Base-by-base conservation (phyloP, 1,140 invertebrate species). In the Pachyrhynchus sulphureomaculatus region DNA sequence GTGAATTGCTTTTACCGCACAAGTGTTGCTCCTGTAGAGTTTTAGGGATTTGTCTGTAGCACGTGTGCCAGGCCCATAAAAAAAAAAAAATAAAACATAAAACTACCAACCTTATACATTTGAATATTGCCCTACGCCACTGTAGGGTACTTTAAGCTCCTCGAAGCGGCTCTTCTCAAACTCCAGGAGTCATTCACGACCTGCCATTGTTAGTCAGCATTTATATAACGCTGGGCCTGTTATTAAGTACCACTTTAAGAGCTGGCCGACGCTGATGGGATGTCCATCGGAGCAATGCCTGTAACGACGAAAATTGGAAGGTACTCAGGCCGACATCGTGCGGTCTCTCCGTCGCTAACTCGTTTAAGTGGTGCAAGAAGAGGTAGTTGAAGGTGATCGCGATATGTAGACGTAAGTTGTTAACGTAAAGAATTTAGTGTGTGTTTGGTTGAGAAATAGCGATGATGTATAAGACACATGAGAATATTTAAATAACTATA, bases 211-310 rank as follows among this genome's bases (percentile, higher is more conserved):
- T 51, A 52, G 47, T 52, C 48, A 60, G 57, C 52, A 60, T 60
- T 60, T 60, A 60, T 48, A 47, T 52, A 60, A 60, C 51, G 48
- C 33, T 39, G 57, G 36, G 36, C 48, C 57, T 60, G 57, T 60
- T 60, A 60, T 60, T 60, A 60, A 47, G 57, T 45, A 60, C 57
- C 57, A 60, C 57, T 60, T 60, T 60, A 60, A 60, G 23, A 24
- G 26, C 5, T 12, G 57, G 47, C 26, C 48, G 42, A 23, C 47
- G 17, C 24, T 60, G 57, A 60, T 60, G 55, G 44, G 44, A 29
- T 36, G 55, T 53, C 51, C 33, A 24, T 53, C 51, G 4, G 34
- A 42, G 6, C 41, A 9, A 20, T 52, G 47, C 32, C 37, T 33
- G 47, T 52, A 42, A 32, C 42, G 34, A 51, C 24, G 57, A 60